Evolutionary conservation across 2,888 invertebrate species (phyloP).

Genomic region (Sinhomidia bicolor): DNA sequence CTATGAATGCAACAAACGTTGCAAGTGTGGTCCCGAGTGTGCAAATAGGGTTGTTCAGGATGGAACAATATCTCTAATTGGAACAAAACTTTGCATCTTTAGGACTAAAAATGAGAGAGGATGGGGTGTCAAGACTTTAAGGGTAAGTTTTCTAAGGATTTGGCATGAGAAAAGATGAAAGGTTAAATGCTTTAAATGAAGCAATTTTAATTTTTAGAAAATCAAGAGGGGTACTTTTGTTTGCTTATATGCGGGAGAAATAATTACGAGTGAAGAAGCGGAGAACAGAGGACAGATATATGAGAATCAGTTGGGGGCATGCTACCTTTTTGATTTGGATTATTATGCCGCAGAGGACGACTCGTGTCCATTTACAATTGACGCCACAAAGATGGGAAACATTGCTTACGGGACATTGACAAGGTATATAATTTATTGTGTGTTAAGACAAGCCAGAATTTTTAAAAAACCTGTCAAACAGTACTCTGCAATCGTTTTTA

Average conservation of each 20-base stretch:
- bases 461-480: neutral
- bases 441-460: neutral
- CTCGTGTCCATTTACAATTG: slow-evolving; percentile 89
- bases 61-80: slow-evolving; percentile 51
- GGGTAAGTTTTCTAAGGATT: slow-evolving; percentile 80
- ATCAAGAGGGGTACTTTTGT: slow-evolving; percentile 52
- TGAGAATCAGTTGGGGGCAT: slow-evolving; percentile 52
- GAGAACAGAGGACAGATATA: slow-evolving; percentile 54
- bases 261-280: slow-evolving; percentile 47
- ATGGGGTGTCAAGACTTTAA: slow-evolving; percentile 94
- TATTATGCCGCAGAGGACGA: slow-evolving; percentile 81
- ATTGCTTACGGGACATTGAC: slow-evolving; percentile 86
- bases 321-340: slow-evolving; percentile 54
- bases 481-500: neutral
- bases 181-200: neutral
- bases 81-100: slow-evolving; percentile 89
- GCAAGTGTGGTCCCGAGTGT: slow-evolving; percentile 90
- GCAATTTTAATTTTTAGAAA: slow-evolving; percentile 13
- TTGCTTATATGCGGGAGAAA: slow-evolving; percentile 47
- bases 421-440: slow-evolving; percentile 81
- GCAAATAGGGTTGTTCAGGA: slow-evolving; percentile 85
- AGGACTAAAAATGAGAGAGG: slow-evolving; percentile 94
- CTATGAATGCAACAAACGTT: slow-evolving; percentile 81
- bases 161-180: neutral
- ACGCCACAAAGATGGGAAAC: slow-evolving; percentile 91